Percentiles rank a stretch among this genome's conserved stretches.
Evolutionary conservation across 2,113 vertebrate species (phyloP).

Genomic region (Meles meles): DNA sequence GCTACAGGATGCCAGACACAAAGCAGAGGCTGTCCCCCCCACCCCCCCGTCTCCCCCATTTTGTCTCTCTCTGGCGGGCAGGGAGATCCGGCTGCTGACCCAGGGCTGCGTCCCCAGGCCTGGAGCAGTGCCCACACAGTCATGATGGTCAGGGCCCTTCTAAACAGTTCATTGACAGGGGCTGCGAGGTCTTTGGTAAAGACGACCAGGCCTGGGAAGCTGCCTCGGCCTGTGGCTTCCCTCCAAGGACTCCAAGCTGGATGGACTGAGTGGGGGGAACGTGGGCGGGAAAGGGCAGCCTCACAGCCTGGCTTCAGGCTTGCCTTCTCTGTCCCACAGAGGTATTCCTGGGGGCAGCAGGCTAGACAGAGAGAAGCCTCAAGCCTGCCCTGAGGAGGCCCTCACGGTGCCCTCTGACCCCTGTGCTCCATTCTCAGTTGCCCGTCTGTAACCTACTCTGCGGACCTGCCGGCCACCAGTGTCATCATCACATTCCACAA

Average conservation of each 20-base stretch:
- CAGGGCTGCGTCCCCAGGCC: neutral
- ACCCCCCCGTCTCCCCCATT: rapidly evolving
- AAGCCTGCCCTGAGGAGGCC: neutral
- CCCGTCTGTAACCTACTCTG: constrained; percentile 88
- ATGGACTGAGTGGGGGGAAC: neutral
- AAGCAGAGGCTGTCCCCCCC: neutral
- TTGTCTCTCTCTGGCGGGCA: neutral
- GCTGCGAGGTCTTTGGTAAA: neutral
- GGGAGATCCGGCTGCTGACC: neutral
- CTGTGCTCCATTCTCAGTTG: constrained; percentile 82
- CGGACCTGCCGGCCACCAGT: constrained; percentile 91
- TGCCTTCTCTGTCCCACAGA: neutral
- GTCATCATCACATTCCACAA: constrained; percentile 98
- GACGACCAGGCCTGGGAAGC: neutral
- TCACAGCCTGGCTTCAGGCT: neutral
- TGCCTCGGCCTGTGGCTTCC: neutral
- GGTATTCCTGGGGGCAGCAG: neutral
- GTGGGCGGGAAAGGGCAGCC: rapidly evolving
- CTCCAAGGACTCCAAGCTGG: neutral
- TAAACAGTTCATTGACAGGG: neutral
- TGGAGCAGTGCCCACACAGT: neutral
- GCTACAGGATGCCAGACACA: neutral
- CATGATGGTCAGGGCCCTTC: neutral
- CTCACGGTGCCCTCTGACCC: neutral
- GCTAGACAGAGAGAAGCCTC: neutral